These are phyloP conservation scores for Nothoprocta pentlandii DNA, from an alignment of 2,113 vertebrate genomes.

Conservation along the genomic window DNA sequence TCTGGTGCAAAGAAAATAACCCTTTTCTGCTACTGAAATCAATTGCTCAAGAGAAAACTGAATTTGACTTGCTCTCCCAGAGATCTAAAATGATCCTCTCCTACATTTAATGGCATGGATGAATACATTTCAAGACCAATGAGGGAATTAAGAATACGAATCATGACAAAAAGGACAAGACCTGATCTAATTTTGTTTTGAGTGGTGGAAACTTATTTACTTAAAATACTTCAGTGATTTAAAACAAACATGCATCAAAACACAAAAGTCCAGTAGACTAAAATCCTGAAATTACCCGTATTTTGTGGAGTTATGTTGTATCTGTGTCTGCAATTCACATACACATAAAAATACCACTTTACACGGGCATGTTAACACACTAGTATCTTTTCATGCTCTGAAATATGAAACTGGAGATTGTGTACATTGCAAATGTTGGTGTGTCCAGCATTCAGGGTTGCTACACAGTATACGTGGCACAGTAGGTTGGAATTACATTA, in stretches of 20 bases:
- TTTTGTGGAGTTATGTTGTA: not conserved
- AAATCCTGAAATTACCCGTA: not conserved
- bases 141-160: not conserved
- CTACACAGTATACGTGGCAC: not conserved
- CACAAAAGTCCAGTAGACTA: not conserved
- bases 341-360: not conserved
- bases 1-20: not conserved
- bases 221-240: not conserved
- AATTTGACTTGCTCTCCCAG: not conserved
- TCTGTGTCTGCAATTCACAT: not conserved
- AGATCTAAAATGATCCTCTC: not conserved
- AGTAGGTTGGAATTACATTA: not conserved
- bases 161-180: not conserved
- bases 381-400: not conserved
- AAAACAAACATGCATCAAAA: not conserved
- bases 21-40: not conserved
- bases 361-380: not conserved
- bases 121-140: not conserved
- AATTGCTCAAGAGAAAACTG: accelerated
- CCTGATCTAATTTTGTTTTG: not conserved
- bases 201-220: not conserved
- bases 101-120: not conserved
- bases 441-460: not conserved
- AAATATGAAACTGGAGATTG: not conserved
- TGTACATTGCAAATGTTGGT: not conserved